phyloP scores from a whole-genome alignment of 2,888 invertebrate species.

The Scaptodrosophila latifasciaeformis region DNA sequence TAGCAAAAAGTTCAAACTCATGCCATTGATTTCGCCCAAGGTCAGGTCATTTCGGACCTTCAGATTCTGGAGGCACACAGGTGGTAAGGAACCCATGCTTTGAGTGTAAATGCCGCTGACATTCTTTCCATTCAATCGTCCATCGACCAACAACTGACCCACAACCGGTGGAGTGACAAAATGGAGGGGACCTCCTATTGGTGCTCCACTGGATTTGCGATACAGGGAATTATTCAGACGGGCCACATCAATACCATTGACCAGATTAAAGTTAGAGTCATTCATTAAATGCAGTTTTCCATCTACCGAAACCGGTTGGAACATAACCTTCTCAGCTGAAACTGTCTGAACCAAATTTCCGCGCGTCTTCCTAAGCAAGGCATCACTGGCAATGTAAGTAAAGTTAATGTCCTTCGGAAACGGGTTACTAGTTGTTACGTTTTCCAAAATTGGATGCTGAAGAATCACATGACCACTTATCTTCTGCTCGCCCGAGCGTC shows the following conservation, averaged over 20 bases:
- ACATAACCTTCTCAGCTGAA: slow-evolving; percentile 37
- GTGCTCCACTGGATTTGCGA: slow-evolving; percentile 46
- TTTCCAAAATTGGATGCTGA: slow-evolving; percentile 40
- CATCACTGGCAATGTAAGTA: slow-evolving; percentile 56
- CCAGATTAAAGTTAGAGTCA: slow-evolving; percentile 25
- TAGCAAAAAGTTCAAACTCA: slow-evolving; percentile 62
- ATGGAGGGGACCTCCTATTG: slow-evolving; percentile 48
- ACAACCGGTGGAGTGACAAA: slow-evolving; percentile 48
- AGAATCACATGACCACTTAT: slow-evolving; percentile 65
- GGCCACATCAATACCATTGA: slow-evolving; percentile 59
- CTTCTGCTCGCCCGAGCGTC: slow-evolving; percentile 45
- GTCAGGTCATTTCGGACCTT: slow-evolving; percentile 38
- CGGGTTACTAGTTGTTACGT: slow-evolving; percentile 35
- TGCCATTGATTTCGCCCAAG: slow-evolving; percentile 55
- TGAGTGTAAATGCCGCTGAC: slow-evolving; percentile 25
- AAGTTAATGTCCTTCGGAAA: slow-evolving; percentile 56
- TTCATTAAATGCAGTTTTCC: slow-evolving; percentile 15
- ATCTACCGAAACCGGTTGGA: slow-evolving; percentile 22
- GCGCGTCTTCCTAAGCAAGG: slow-evolving; percentile 39
- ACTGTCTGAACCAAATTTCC: slow-evolving; percentile 41
- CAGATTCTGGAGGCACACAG: slow-evolving; percentile 37
- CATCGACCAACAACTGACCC: slow-evolving; percentile 35
- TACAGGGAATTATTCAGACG: slow-evolving; percentile 68
- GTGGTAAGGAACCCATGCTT: slow-evolving; percentile 35
- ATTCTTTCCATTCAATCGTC: slow-evolving; percentile 50